A percentile compares a stretch with the other conserved stretches of the same genome.
phyloP scores from a whole-genome alignment of 2,888 invertebrate species.

The Cylindroiulus punctatus region DNA sequence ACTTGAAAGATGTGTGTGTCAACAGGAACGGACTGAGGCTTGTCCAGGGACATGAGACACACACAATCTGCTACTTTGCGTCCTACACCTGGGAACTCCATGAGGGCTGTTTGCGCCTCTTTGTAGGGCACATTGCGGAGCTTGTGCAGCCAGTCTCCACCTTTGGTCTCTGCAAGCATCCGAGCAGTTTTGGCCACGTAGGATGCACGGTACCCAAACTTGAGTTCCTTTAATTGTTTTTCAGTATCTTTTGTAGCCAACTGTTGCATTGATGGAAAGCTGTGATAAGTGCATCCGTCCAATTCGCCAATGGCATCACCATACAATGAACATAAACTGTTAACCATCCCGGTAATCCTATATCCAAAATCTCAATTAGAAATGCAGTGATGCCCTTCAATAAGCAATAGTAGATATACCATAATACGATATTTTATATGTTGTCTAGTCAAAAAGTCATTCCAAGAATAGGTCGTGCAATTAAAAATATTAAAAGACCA shows the following conservation, averaged over 20 bases:
- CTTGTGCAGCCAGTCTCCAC: conserved; percentile 75
- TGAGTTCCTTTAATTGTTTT: conserved; percentile 72
- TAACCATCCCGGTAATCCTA: conserved; percentile 90
- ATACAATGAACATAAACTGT: conserved; percentile 83
- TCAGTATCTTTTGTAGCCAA: conserved; percentile 75
- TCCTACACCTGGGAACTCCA: conserved; percentile 87
- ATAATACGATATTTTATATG: too few species aligned
- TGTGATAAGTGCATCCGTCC: conserved; percentile 75
- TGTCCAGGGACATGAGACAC: conserved; percentile 93
- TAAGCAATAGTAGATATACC: too few species aligned
- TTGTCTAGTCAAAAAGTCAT: too few species aligned
- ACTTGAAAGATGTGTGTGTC: conserved; percentile 97
- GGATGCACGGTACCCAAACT: conserved; percentile 79
- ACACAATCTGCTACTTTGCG: conserved; percentile 98
- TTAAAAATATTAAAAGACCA: too few species aligned
- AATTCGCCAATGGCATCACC: conserved; percentile 79
- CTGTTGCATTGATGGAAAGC: conserved; percentile 81
- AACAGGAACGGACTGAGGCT: conserved; percentile 88
- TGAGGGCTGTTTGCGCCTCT: conserved; percentile 78
- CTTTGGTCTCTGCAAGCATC: conserved; percentile 72
- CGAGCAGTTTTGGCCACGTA: conserved; percentile 82
- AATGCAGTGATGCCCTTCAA: not conserved
- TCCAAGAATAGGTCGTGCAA: too few species aligned
- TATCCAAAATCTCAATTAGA: not conserved
- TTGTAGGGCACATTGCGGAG: conserved; percentile 77